These are phyloP conservation scores for Rostratula benghalensis DNA, from an alignment of 2,113 vertebrate genomes.

Conservation along the genomic window DNA sequence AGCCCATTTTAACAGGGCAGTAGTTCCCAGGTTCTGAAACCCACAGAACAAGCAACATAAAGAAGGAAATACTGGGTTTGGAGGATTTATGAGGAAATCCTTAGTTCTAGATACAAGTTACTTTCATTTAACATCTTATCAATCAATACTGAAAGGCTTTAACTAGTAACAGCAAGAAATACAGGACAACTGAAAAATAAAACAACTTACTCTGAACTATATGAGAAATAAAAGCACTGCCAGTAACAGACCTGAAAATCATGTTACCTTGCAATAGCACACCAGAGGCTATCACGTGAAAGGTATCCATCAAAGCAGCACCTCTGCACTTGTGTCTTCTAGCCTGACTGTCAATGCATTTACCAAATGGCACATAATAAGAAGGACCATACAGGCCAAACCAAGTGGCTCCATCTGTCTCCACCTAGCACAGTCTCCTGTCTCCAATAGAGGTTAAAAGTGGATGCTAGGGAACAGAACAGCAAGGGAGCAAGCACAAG, in stretches of 20 bases:
- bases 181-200: not conserved
- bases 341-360: not conserved
- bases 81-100: not conserved
- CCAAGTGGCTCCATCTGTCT: not conserved
- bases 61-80: not conserved
- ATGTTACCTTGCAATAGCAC: not conserved
- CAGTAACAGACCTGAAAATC: not conserved
- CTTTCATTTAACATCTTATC: not conserved
- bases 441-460: not conserved
- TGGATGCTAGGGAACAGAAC: not conserved
- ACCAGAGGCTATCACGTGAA: not conserved
- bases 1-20: not conserved
- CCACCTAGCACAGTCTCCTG: not conserved
- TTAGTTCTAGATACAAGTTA: not conserved
- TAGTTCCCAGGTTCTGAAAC: not conserved
- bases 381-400: not conserved
- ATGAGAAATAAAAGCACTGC: not conserved
- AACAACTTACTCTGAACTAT: not conserved
- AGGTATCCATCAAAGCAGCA: not conserved
- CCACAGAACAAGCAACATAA: not conserved
- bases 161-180: not conserved
- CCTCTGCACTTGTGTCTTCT: not conserved
- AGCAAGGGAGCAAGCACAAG: not conserved
- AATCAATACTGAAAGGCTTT: not conserved
- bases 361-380: not conserved